These are phyloP conservation scores for Julus scandinavius DNA, from an alignment of 2,888 invertebrate species.

Conservation along the genomic window DNA sequence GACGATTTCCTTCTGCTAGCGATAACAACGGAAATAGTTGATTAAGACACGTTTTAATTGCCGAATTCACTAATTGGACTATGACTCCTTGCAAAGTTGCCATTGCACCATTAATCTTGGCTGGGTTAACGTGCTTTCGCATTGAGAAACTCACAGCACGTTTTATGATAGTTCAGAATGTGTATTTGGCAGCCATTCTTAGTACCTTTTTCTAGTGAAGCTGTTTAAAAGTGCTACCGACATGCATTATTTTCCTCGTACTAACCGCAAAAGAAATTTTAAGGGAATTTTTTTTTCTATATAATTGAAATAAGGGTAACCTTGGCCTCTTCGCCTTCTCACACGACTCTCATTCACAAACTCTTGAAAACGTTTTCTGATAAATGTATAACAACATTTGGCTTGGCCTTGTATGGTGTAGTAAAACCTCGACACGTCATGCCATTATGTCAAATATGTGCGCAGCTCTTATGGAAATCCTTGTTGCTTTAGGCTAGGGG, in stretches of 20 bases:
- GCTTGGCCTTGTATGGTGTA: slow-evolving; percentile 6
- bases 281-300: background rate
- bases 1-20: background rate
- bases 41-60: background rate
- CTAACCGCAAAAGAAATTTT: slow-evolving; percentile 30
- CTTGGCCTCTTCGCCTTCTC: slow-evolving; percentile 40
- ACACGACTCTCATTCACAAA: slow-evolving; percentile 35
- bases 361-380: slow-evolving; percentile 13
- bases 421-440: background rate
- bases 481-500: background rate
- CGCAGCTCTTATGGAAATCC: background rate
- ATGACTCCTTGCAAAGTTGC: background rate
- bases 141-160: background rate
- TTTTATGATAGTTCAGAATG: background rate
- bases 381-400: slow-evolving; percentile 15
- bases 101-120: background rate
- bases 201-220: background rate
- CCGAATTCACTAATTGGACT: too few species aligned
- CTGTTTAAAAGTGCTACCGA: background rate
- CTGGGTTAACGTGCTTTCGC: background rate
- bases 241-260: background rate
- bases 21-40: background rate
- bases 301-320: background rate
- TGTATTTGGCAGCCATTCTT: background rate
- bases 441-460: slow-evolving; percentile 29